phyloP scores from a whole-genome alignment of 1,140 invertebrate genomes.

The Andricus grossulariae region DNA sequence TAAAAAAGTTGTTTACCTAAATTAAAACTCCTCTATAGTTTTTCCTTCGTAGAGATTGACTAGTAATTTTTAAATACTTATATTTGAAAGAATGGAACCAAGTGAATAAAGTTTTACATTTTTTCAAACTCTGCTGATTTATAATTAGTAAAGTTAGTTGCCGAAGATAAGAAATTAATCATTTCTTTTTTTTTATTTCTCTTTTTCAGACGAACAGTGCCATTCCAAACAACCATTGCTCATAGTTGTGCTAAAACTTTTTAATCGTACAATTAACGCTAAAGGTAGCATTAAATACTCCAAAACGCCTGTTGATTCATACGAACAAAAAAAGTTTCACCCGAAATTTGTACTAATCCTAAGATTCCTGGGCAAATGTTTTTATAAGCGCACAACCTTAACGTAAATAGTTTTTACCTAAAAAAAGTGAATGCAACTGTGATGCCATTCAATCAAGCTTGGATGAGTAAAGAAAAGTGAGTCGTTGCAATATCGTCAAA shows the following conservation, averaged over 20 bases:
- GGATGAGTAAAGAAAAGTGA: constrained; percentile 42
- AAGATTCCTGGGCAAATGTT: background rate
- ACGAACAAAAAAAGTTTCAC: constrained; percentile 8
- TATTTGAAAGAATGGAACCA: too few species aligned
- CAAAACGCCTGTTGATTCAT: constrained; percentile 26
- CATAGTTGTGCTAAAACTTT: constrained; percentile 66
- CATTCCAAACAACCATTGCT: constrained; percentile 70
- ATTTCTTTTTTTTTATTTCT: constrained; percentile 34
- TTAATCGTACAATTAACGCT: constrained; percentile 45
- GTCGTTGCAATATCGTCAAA: constrained; percentile 48
- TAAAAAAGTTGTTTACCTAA: too few species aligned
- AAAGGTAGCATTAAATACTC: constrained; percentile 51
- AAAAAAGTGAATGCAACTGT: constrained; percentile 39
- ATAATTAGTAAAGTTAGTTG: too few species aligned
- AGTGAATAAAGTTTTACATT: too few species aligned
- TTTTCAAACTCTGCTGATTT: too few species aligned
- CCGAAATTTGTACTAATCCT: constrained; percentile 2
- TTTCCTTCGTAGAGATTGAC: too few species aligned
- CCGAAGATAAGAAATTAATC: background rate
- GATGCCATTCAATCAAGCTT: constrained; percentile 44
- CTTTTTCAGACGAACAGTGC: constrained; percentile 68
- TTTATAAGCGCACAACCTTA: constrained; percentile 26
- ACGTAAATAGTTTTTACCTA: constrained; percentile 17
- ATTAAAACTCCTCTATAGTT: too few species aligned
- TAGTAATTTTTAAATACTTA: too few species aligned